phyloP scores from a whole-genome alignment of 2,113 vertebrate species.

The Stigmatopora argus region DNA sequence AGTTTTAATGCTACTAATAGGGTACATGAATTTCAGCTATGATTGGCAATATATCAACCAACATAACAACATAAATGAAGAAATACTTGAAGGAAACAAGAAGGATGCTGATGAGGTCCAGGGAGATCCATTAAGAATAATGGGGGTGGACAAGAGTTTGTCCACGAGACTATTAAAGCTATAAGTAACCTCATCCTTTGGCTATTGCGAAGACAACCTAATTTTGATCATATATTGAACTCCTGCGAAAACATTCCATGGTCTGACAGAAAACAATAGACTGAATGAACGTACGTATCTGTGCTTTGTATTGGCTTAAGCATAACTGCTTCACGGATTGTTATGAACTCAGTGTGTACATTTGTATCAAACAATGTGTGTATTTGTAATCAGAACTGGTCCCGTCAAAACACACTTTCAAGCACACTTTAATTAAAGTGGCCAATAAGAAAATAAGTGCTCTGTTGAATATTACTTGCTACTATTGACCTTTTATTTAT shows the following conservation, averaged over 20 bases:
- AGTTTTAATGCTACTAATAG: not conserved
- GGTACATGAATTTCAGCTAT: not conserved
- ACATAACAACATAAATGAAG: not conserved
- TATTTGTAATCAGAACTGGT: too few relatives aligned
- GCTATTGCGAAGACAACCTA: not conserved
- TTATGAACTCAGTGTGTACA: not conserved
- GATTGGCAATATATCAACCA: not conserved
- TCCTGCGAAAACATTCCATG: not conserved
- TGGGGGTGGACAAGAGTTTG: not conserved
- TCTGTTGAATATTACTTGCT: not conserved
- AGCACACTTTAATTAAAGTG: not conserved
- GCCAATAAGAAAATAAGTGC: not conserved
- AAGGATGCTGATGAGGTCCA: not conserved
- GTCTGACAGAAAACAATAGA: not conserved
- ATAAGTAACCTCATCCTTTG: not conserved
- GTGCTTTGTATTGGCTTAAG: not conserved
- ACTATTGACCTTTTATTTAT: not conserved
- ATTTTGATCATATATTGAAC: not conserved
- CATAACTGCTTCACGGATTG: not conserved
- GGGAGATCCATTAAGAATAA: not conserved
- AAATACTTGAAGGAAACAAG: not conserved
- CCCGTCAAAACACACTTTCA: too few relatives aligned
- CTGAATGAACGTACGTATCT: not conserved
- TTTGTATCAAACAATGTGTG: too few relatives aligned
- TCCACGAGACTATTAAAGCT: not conserved